A percentile compares a stretch with the other conserved stretches of the same genome.
These are phyloP conservation scores for Drosophila littoralis DNA, from an alignment of 1,140 invertebrate species.

Conservation along the genomic window DNA sequence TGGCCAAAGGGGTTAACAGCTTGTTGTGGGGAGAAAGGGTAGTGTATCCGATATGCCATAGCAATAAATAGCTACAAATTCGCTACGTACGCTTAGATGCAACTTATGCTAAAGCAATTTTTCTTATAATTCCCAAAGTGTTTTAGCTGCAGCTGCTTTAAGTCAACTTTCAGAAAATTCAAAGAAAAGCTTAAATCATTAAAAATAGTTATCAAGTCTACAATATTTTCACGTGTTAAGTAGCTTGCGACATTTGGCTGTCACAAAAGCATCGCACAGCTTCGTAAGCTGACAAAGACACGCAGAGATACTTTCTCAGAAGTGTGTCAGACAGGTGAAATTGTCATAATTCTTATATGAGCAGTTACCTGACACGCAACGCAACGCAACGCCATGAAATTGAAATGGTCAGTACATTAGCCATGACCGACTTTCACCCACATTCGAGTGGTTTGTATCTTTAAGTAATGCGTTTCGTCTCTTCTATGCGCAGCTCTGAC, in stretches of 20 bases:
- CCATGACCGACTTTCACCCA: slow-evolving; percentile 45
- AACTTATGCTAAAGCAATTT: neutral
- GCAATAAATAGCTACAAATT: neutral
- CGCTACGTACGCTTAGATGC: neutral
- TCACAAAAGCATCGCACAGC: slow-evolving; percentile 7
- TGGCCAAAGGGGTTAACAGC: slow-evolving; percentile 20
- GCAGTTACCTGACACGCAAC: slow-evolving; percentile 8
- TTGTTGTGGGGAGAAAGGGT: neutral
- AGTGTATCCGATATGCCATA: neutral
- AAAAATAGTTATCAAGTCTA: no score
- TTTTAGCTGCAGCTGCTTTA: no score
- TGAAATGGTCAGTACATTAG: slow-evolving; percentile 34
- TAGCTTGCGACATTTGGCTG: neutral
- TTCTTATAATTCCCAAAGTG: neutral
- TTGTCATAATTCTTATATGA: slow-evolving; percentile 38
- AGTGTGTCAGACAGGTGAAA: slow-evolving; percentile 48
- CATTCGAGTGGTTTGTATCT: neutral
- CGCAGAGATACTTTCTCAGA: neutral
- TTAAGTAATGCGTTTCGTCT: neutral
- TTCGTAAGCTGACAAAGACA: slow-evolving; percentile 3
- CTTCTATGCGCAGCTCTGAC: slow-evolving; percentile 17
- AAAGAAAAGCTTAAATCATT: no score
- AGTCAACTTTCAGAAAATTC: no score
- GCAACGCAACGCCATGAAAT: neutral
- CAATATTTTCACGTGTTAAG: neutral